phyloP scores from a whole-genome alignment of 2,888 invertebrate species.

The Theodoxus fluviatilis region DNA sequence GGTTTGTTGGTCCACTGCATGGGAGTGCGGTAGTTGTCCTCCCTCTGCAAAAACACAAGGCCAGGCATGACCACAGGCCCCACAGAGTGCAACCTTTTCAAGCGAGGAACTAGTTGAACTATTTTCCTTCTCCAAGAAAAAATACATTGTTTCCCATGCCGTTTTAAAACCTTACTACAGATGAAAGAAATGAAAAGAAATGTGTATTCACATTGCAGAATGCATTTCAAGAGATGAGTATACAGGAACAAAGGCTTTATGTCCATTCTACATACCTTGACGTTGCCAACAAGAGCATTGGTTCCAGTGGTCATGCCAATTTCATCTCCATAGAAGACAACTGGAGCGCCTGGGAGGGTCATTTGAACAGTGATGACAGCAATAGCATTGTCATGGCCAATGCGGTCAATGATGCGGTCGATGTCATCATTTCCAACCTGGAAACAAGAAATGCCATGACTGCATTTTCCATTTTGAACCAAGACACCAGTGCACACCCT shows the following conservation, averaged over 20 bases:
- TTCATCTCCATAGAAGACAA: constrained; percentile 90
- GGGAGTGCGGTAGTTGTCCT: constrained; percentile 48
- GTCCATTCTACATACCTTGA: not conserved
- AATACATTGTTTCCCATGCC: not conserved
- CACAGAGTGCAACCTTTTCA: not conserved
- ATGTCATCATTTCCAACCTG: constrained; percentile 59
- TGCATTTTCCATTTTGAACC: not conserved
- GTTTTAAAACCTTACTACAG: not conserved
- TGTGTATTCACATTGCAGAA: not conserved
- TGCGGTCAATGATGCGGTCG: constrained; percentile 67
- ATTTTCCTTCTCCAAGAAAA: no score
- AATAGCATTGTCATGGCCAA: constrained; percentile 71
- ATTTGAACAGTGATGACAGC: constrained; percentile 82
- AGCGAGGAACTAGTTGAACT: no score
- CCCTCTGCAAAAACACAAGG: not conserved
- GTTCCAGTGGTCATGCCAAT: constrained; percentile 76
- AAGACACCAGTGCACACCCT: no score
- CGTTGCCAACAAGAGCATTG: not conserved
- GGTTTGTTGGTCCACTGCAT: constrained; percentile 61
- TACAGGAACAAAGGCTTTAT: no score
- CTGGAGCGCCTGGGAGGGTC: constrained; percentile 82
- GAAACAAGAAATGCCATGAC: constrained; percentile 17
- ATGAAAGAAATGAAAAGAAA: not conserved
- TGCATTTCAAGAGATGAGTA: not conserved
- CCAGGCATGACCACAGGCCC: not conserved